phyloP scores from a whole-genome alignment of 2,113 vertebrate species.

The Proterorhinus semilunaris region DNA sequence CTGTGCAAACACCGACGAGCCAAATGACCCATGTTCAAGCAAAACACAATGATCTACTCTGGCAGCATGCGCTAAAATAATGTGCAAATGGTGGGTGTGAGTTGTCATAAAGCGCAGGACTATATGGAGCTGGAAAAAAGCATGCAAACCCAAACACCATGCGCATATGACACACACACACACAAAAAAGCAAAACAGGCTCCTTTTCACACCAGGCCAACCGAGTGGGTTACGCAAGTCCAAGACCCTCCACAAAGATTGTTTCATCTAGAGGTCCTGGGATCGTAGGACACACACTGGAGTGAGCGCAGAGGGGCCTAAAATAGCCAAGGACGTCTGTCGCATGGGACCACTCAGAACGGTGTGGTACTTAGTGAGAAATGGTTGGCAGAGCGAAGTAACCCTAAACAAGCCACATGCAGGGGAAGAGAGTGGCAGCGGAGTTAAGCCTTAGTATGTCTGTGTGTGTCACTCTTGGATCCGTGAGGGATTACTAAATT shows the following conservation, averaged over 20 bases:
- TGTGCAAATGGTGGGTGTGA: conserved; percentile 75
- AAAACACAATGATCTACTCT: conserved; percentile 83
- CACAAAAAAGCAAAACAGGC: conserved; percentile 52
- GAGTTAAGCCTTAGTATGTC: conserved; percentile 12
- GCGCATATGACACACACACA: conserved; percentile 35
- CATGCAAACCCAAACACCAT: conserved; percentile 45
- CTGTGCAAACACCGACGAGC: conserved; percentile 83
- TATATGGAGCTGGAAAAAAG: conserved; percentile 35
- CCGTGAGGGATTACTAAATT: conserved; percentile 65
- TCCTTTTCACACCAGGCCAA: conserved; percentile 56
- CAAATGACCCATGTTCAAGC: conserved; percentile 84
- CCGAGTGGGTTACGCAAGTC: conserved; percentile 34
- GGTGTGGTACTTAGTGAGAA: conserved; percentile 72
- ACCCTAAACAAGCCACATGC: conserved; percentile 77
- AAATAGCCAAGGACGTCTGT: conserved; percentile 61
- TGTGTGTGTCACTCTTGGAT: conserved; percentile 74
- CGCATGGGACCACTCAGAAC: conserved; percentile 57
- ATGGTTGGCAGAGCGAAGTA: conserved; percentile 71
- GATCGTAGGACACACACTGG: conserved; percentile 60
- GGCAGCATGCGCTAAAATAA: conserved; percentile 81
- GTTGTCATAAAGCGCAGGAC: conserved; percentile 77
- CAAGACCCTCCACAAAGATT: conserved; percentile 54
- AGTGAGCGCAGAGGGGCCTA: conserved; percentile 51
- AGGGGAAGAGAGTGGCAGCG: conserved; percentile 40
- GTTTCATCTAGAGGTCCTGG: conserved; percentile 78